Conservation (phyloP, 2,113 vertebrate genomes). For the Chaenocephalus aceratus region DNA sequence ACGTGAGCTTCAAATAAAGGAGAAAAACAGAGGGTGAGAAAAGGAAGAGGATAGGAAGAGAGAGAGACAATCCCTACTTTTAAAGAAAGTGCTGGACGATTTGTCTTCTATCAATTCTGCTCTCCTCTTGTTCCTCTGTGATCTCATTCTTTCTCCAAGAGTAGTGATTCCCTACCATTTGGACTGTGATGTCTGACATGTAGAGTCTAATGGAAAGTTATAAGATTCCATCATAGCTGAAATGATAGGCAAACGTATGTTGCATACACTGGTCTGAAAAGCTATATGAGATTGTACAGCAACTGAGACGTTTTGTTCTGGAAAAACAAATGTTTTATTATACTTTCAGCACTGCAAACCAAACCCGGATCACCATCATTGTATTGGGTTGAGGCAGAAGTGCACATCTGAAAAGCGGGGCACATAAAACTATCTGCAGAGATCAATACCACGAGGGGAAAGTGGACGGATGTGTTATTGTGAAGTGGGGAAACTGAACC, state of each 20-base stretch:
- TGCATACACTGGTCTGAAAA: conserved; percentile 1
- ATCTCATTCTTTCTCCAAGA: background rate
- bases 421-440: background rate
- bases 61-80: background rate
- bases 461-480: background rate
- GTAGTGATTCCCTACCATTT: conserved; percentile 7
- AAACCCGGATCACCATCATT: background rate
- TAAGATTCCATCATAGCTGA: background rate
- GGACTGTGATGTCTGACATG: background rate
- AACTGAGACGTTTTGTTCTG: background rate
- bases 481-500: background rate
- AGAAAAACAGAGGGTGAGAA: background rate
- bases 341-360: background rate
- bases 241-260: background rate
- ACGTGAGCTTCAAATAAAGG: background rate
- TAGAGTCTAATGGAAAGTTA: background rate
- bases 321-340: background rate
- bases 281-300: background rate
- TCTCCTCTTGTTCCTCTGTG: background rate
- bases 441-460: background rate
- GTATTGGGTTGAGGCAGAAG: background rate
- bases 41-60: background rate
- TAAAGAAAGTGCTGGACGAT: background rate
- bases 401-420: background rate
- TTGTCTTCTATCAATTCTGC: background rate